Conservation (phyloP, 1,140 invertebrate species). For the Odontomachus brunneus region DNA sequence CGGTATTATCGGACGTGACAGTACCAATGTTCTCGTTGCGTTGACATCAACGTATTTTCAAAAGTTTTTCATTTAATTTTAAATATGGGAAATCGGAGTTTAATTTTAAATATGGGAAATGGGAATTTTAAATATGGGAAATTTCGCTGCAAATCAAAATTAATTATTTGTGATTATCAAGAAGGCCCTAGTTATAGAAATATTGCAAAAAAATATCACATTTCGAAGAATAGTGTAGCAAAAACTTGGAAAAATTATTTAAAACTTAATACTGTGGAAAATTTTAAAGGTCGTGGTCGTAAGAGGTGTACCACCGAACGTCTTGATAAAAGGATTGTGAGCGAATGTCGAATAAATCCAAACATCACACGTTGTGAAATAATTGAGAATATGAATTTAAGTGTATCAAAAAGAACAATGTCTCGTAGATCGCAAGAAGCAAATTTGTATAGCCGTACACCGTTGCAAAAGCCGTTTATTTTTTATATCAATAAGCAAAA, state of each 20-base stretch:
- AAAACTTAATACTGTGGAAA: not conserved
- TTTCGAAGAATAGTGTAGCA: not conserved
- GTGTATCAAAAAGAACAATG: not conserved
- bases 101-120: too few species aligned
- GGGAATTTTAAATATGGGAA: too few species aligned
- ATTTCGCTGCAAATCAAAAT: too few species aligned
- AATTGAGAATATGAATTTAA: not conserved
- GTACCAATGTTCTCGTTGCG: too few species aligned
- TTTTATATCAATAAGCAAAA: not conserved
- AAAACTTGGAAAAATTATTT: not conserved
- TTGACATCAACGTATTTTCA: too few species aligned
- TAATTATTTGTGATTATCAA: too few species aligned
- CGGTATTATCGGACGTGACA: too few species aligned
- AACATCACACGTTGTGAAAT: not conserved
- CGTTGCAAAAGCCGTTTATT: constrained; percentile 6
- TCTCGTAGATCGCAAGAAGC: not conserved
- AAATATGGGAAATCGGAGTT: too few species aligned
- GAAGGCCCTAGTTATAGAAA: too few species aligned
- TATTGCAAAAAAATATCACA: not conserved
- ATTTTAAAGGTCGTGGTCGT: not conserved
- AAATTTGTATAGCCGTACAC: not conserved
- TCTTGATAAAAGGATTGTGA: not conserved
- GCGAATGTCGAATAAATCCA: not conserved
- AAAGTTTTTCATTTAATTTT: too few species aligned
- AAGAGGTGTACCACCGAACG: not conserved